These are phyloP conservation scores for Phrynocephalus vlangalii DNA, from an alignment of 2,797 vertebrate genomes.

Conservation along the genomic window DNA sequence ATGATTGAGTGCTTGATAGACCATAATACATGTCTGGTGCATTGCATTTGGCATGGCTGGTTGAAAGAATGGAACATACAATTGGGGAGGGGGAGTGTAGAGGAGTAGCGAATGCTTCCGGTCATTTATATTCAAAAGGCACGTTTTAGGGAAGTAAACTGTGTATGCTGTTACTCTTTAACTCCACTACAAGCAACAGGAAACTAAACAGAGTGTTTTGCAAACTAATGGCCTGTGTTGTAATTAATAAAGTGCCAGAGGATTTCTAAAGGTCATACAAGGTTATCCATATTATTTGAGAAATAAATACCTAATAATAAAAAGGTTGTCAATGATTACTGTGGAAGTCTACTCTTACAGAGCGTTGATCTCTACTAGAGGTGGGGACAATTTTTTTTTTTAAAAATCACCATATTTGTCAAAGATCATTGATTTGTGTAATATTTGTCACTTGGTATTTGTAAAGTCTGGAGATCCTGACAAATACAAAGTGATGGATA, in stretches of 20 bases:
- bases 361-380: background rate
- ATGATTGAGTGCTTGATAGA: too few relatives aligned
- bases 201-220: conserved; percentile 53
- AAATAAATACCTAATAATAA: conserved; percentile 13
- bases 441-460: too few relatives aligned
- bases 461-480: too few relatives aligned
- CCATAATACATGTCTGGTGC: background rate
- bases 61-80: background rate
- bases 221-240: conserved; percentile 69
- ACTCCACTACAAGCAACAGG: conserved; percentile 60
- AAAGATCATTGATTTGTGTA: too few relatives aligned
- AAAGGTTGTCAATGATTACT: background rate
- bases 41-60: background rate
- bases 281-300: conserved; percentile 61
- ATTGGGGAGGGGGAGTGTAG: background rate
- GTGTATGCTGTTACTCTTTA: conserved; percentile 73
- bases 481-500: too few relatives aligned
- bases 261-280: conserved; percentile 73
- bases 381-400: too few relatives aligned
- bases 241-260: conserved; percentile 54
- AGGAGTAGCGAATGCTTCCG: conserved; percentile 19
- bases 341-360: background rate
- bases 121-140: conserved; percentile 59
- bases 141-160: conserved; percentile 65
- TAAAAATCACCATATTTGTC: too few relatives aligned